Evolutionary conservation across 1,140 invertebrate genomes (phyloP).

Genomic region (Ostrea edulis): DNA sequence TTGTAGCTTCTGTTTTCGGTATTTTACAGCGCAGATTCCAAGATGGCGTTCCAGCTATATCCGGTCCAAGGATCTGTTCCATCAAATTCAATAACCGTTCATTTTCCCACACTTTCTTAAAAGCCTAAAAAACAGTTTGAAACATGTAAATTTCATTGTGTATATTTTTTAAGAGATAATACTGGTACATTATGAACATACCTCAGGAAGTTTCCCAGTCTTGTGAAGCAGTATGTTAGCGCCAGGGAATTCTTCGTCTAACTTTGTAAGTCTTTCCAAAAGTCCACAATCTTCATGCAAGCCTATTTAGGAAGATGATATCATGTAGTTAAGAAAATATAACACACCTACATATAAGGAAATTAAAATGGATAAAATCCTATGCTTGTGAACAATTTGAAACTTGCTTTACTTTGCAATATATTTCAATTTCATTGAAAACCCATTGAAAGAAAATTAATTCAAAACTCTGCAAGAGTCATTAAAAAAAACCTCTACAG

Average conservation of each 20-base stretch:
- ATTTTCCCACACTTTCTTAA: constrained; percentile 72
- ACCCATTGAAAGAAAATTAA: too few species aligned
- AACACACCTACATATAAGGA: too few species aligned
- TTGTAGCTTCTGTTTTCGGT: constrained; percentile 70
- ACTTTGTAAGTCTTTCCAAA: constrained; percentile 70
- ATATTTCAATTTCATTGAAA: too few species aligned
- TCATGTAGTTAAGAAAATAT: too few species aligned
- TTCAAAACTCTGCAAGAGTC: too few species aligned
- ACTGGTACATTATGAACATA: constrained; percentile 18
- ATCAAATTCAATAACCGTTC: constrained; percentile 73
- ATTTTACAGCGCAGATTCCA: constrained; percentile 77
- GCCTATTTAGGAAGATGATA: constrained; percentile 55
- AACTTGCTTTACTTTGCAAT: too few species aligned
- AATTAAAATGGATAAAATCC: too few species aligned
- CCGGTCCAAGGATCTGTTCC: constrained; percentile 76
- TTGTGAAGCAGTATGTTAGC: constrained; percentile 74
- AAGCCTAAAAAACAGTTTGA: constrained; percentile 56
- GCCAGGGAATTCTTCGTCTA: constrained; percentile 75
- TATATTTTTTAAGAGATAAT: neutral
- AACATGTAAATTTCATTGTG: neutral
- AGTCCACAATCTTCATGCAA: constrained; percentile 71
- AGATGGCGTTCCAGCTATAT: constrained; percentile 74
- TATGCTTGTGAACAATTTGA: too few species aligned
- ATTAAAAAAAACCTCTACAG: too few species aligned
- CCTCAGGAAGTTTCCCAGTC: constrained; percentile 69